phyloP scores from a whole-genome alignment of 1,140 invertebrate species.

The roundworm (Caenorhabditis elegans) region DNA sequence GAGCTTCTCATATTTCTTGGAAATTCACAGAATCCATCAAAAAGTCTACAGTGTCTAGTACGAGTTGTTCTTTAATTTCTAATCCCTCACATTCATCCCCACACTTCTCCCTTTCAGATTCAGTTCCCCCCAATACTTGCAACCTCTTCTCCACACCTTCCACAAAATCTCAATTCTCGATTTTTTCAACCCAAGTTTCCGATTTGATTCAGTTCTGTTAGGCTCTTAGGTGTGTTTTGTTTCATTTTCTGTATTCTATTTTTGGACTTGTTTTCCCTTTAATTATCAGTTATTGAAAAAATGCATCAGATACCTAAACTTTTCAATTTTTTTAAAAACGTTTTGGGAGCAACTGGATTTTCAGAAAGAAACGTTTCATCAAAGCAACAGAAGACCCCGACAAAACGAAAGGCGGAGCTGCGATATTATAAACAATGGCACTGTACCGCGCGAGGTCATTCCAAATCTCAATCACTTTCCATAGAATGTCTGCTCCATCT shows the following conservation, averaged over 20 bases:
- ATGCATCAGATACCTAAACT: too few species aligned
- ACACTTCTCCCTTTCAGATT: not conserved
- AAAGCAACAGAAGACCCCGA: too few species aligned
- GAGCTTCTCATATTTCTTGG: not conserved
- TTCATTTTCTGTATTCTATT: not conserved
- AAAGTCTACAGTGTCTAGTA: constrained; percentile 25
- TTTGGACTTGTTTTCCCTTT: too few species aligned
- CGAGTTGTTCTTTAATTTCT: not conserved
- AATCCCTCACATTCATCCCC: not conserved
- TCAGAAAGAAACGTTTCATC: too few species aligned
- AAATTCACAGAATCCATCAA: not conserved
- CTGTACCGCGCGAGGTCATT: too few species aligned
- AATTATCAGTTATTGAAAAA: too few species aligned
- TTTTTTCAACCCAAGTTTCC: not conserved
- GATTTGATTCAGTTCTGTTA: constrained; percentile 6
- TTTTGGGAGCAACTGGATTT: not conserved
- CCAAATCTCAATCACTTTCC: too few species aligned
- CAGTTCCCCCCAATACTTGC: not conserved
- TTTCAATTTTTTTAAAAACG: not conserved
- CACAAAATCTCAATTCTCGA: constrained; percentile 12
- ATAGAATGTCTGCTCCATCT: too few species aligned
- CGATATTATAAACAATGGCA: too few species aligned
- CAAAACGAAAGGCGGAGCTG: too few species aligned
- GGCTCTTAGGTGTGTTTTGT: not conserved
- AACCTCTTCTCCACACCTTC: constrained; percentile 4